Conservation (phyloP, 1,140 invertebrate genomes). For the Drosophila ercepeae region DNA sequence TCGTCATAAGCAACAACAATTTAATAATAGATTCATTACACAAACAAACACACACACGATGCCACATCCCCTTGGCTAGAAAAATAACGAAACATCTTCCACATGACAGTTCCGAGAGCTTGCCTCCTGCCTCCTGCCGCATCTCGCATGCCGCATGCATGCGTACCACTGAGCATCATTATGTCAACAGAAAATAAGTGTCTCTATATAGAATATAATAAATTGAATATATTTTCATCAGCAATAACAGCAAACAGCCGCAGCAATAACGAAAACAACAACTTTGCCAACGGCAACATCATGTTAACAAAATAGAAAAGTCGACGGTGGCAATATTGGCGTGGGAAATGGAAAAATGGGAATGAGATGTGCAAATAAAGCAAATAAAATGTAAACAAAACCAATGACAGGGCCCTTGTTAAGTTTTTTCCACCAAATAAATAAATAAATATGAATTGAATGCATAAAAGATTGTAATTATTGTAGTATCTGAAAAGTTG, state of each 20-base stretch:
- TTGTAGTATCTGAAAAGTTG: background rate
- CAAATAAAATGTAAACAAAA: conserved; percentile 65
- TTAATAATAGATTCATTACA: conserved; percentile 82
- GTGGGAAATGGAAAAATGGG: background rate
- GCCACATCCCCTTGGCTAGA: conserved; percentile 45
- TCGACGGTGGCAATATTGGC: background rate
- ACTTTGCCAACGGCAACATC: conserved; percentile 42
- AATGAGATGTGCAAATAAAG: conserved; percentile 18
- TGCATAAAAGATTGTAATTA: background rate
- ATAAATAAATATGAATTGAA: background rate
- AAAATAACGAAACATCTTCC: conserved; percentile 58
- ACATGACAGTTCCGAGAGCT: conserved; percentile 36
- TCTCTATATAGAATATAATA: conserved; percentile 78
- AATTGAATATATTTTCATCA: conserved; percentile 81
- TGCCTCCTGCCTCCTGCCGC: background rate
- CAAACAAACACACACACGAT: conserved; percentile 37
- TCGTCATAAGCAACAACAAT: conserved; percentile 75
- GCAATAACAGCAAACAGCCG: conserved; percentile 69
- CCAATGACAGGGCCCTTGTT: conserved; percentile 23
- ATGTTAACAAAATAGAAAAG: conserved; percentile 71
- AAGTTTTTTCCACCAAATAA: background rate
- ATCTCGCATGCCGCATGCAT: conserved; percentile 20
- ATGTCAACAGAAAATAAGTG: conserved; percentile 73
- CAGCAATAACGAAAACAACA: conserved; percentile 37
- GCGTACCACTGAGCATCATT: conserved; percentile 57